Evolutionary conservation across 2,888 invertebrate genomes (phyloP).

Genomic region (Crematogaster levior): DNA sequence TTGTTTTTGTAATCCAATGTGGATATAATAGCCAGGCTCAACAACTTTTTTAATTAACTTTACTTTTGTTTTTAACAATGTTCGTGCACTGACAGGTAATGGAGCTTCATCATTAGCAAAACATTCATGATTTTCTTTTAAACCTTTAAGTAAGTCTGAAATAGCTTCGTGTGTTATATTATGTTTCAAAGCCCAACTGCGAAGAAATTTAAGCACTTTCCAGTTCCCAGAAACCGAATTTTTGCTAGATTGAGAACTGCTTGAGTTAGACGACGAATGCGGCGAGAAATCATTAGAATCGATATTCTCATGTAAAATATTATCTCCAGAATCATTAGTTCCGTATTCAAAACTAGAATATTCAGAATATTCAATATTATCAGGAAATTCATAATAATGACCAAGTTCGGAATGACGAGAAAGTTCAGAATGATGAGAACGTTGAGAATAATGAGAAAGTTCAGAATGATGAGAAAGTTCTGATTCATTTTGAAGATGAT

Average conservation of each 20-base stretch:
- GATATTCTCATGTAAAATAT: not conserved
- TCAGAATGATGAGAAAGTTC: not conserved
- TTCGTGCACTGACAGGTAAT: too few species aligned
- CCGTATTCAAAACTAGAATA: not conserved
- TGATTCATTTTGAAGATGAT: too few species aligned
- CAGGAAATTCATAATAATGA: not conserved
- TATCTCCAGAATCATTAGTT: not conserved
- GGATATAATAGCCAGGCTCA: conserved; percentile 13
- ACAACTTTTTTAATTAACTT: not conserved
- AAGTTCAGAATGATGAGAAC: too few species aligned
- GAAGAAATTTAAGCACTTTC: conserved; percentile 19
- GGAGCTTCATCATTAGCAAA: too few species aligned
- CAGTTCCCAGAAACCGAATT: conserved; percentile 3
- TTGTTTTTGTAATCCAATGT: not conserved
- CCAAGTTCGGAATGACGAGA: too few species aligned
- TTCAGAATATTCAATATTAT: not conserved
- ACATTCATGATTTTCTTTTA: too few species aligned
- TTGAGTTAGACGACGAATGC: not conserved
- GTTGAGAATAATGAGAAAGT: too few species aligned
- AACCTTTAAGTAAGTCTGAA: too few species aligned
- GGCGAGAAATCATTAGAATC: not conserved
- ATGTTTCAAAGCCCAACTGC: too few species aligned
- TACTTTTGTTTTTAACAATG: not conserved
- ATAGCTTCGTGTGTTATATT: too few species aligned
- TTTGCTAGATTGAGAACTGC: not conserved